Conservation (phyloP, 1,140 invertebrate genomes). For the Galendromus occidentalis region DNA sequence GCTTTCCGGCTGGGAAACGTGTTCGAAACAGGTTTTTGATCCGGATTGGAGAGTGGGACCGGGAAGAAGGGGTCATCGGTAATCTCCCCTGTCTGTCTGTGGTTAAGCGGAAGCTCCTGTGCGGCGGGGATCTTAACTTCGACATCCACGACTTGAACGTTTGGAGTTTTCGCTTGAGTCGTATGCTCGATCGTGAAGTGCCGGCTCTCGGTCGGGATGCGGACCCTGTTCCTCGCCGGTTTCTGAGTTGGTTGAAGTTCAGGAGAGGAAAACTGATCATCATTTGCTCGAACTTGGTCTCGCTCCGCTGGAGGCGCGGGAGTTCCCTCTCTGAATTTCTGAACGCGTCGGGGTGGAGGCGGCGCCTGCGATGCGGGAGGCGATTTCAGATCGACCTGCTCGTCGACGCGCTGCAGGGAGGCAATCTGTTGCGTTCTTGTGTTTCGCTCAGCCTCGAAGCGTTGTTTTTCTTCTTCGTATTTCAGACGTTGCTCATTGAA, state of each 20-base stretch:
- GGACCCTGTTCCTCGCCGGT: too few species aligned
- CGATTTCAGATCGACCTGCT: too few species aligned
- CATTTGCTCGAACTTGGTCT: too few species aligned
- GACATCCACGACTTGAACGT: background rate
- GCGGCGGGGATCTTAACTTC: background rate
- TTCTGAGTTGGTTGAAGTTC: too few species aligned
- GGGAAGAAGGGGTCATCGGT: conserved; percentile 1
- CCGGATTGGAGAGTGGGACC: background rate
- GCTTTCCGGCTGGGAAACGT: background rate
- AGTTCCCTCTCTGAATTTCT: too few species aligned
- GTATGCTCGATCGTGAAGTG: conserved; percentile 8
- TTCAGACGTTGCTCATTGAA: background rate
- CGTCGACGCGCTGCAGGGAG: too few species aligned
- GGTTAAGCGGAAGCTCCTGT: background rate
- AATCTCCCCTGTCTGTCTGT: too few species aligned
- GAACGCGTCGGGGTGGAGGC: too few species aligned
- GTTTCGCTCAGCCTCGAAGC: background rate
- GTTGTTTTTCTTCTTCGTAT: background rate
- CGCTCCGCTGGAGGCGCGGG: too few species aligned
- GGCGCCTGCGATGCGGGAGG: too few species aligned
- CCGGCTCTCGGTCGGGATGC: background rate
- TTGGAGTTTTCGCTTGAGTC: background rate
- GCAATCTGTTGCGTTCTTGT: too few species aligned
- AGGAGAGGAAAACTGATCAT: too few species aligned
- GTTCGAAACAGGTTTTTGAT: background rate